phyloP scores from a whole-genome alignment of 2,888 invertebrate species.

The Taphrorychus bicolor region DNA sequence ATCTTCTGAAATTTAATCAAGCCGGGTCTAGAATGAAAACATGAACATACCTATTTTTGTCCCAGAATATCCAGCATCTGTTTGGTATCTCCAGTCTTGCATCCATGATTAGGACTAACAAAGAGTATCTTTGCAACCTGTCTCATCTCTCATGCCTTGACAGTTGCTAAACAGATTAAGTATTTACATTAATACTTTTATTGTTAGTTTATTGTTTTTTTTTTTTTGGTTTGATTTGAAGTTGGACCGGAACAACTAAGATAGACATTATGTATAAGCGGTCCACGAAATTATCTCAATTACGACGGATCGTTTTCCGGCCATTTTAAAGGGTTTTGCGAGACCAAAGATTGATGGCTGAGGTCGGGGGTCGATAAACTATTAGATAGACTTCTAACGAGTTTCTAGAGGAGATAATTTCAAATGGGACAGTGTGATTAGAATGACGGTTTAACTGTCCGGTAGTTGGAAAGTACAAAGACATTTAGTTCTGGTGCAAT shows the following conservation, averaged over 20 bases:
- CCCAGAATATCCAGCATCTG: too few relatives aligned
- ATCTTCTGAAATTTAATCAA: too few relatives aligned
- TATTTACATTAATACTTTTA: too few relatives aligned
- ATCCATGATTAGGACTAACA: too few relatives aligned
- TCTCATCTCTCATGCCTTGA: too few relatives aligned
- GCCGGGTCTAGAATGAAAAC: too few relatives aligned
- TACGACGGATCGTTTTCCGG: slow-evolving; percentile 8
- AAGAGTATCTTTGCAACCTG: too few relatives aligned
- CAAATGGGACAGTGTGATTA: not conserved
- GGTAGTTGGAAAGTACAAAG: not conserved
- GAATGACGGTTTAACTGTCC: not conserved
- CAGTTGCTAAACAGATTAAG: too few relatives aligned
- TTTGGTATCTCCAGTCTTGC: too few relatives aligned
- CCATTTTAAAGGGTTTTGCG: slow-evolving; percentile 9
- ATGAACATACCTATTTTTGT: too few relatives aligned
- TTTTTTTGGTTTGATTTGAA: not conserved
- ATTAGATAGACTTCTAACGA: slow-evolving; percentile 2
- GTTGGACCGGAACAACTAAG: slow-evolving; percentile 10
- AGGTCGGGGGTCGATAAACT: not conserved
- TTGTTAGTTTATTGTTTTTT: too few relatives aligned
- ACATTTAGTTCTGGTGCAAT: too few relatives aligned
- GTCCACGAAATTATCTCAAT: slow-evolving; percentile 20
- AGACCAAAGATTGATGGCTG: slow-evolving; percentile 12
- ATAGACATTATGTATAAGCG: slow-evolving; percentile 14
- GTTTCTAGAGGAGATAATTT: not conserved